Percentiles rank a stretch among this genome's conserved stretches.
Evolutionary conservation across 92 coral and sea anemone species (phyloP).

Genomic region (Meandrina meandrites): DNA sequence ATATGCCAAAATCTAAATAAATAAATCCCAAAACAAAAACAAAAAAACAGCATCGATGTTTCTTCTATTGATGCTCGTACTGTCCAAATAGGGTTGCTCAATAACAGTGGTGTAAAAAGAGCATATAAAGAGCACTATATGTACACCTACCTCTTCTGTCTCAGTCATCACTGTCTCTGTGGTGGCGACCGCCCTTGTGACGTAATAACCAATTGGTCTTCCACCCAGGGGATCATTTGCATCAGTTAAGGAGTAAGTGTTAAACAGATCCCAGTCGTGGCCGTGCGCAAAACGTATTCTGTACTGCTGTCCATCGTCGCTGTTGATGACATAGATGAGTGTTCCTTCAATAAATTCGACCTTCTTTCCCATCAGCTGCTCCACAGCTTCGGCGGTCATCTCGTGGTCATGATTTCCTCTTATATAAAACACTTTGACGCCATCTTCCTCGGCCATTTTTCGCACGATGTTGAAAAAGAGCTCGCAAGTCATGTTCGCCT

Average conservation of each 20-base stretch:
- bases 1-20: too few species aligned
- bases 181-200: conserved; percentile 37
- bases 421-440: conserved; percentile 34
- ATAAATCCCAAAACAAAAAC: too few species aligned
- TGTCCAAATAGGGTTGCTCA: neutral
- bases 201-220: conserved; percentile 42
- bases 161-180: conserved; percentile 1
- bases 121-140: too few species aligned
- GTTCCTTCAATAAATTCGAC: conserved; percentile 40
- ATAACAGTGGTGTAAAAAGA: too few species aligned
- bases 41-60: too few species aligned
- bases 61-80: neutral
- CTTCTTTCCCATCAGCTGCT: conserved; percentile 13
- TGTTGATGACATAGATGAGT: conserved; percentile 28
- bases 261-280: conserved; percentile 49
- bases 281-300: conserved; percentile 47
- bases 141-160: conserved; percentile 25
- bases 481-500: neutral
- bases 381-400: conserved; percentile 7
- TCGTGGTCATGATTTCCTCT: conserved; percentile 50
- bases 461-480: conserved; percentile 15
- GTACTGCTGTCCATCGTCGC: conserved; percentile 24
- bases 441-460: conserved; percentile 34
- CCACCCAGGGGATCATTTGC: conserved; percentile 19
- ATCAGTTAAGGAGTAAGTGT: conserved; percentile 21